phyloP scores from a whole-genome alignment of 2,113 vertebrate genomes.

The Thamnophis sirtalis region DNA sequence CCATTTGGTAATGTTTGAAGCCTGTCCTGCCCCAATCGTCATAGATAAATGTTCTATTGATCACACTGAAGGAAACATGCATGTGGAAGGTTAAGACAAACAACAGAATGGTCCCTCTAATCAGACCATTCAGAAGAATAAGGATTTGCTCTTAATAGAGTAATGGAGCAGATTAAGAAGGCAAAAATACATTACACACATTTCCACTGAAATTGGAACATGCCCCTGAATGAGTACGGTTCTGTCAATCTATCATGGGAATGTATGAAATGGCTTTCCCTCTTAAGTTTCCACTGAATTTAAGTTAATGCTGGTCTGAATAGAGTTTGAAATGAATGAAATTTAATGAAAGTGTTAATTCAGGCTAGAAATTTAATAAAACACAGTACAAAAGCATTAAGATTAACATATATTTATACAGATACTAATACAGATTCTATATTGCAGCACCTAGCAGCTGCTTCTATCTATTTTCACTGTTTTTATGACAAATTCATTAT shows the following conservation, averaged over 20 bases:
- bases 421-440: conserved; percentile 23
- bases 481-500: conserved; percentile 16
- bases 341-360: conserved; percentile 64
- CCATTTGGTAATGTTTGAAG: conserved; percentile 40
- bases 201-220: background rate
- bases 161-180: background rate
- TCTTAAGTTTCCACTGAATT: background rate
- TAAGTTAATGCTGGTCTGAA: conserved; percentile 64
- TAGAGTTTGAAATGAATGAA: conserved; percentile 66
- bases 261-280: background rate
- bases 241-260: background rate
- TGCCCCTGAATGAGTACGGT: background rate
- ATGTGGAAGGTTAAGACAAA: conserved; percentile 60
- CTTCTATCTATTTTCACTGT: conserved; percentile 28
- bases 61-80: conserved; percentile 66
- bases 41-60: conserved; percentile 43
- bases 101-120: conserved; percentile 65
- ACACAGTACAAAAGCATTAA: conserved; percentile 69
- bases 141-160: conserved; percentile 7
- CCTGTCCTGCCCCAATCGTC: conserved; percentile 33
- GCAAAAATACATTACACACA: background rate
- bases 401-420: conserved; percentile 27
- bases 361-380: conserved; percentile 62
- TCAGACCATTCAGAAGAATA: conserved; percentile 62
- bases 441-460: conserved; percentile 32